These are phyloP conservation scores for Cosmopolites sordidus DNA, from an alignment of 2,888 invertebrate genomes.

Conservation along the genomic window DNA sequence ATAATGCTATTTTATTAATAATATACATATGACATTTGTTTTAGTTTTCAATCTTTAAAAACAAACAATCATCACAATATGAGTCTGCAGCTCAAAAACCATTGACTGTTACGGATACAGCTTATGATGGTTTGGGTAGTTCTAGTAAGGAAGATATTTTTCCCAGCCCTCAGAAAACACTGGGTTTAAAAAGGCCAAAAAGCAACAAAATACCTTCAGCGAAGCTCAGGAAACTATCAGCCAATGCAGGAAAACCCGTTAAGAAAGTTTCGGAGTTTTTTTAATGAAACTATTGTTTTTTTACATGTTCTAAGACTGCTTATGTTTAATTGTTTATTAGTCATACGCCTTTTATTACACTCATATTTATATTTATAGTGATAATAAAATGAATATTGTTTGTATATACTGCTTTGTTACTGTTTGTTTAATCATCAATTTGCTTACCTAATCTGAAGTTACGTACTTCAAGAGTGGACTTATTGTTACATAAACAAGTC, in stretches of 20 bases:
- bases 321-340: too few relatives aligned
- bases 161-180: constrained; percentile 39
- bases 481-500: too few relatives aligned
- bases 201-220: constrained; percentile 26
- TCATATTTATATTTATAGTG: too few relatives aligned
- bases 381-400: too few relatives aligned
- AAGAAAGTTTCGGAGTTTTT: constrained; percentile 14
- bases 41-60: constrained; percentile 29
- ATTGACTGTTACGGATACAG: too few relatives aligned
- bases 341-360: too few relatives aligned
- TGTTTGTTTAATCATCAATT: too few relatives aligned
- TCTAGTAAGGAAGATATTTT: constrained; percentile 53
- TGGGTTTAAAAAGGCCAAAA: constrained; percentile 28
- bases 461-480: too few relatives aligned
- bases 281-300: background rate
- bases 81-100: background rate
- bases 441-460: too few relatives aligned
- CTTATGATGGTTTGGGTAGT: constrained; percentile 56
- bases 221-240: constrained; percentile 39
- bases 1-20: too few relatives aligned
- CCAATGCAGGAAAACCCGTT: constrained; percentile 21
- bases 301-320: too few relatives aligned
- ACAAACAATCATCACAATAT: constrained; percentile 4
- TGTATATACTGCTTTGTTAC: too few relatives aligned
- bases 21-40: constrained; percentile 15